A percentile compares a stretch with the other conserved stretches of the same genome.
These are phyloP conservation scores for Scaptomyza hsui DNA, from an alignment of 1,140 invertebrate species.

Conservation along the genomic window DNA sequence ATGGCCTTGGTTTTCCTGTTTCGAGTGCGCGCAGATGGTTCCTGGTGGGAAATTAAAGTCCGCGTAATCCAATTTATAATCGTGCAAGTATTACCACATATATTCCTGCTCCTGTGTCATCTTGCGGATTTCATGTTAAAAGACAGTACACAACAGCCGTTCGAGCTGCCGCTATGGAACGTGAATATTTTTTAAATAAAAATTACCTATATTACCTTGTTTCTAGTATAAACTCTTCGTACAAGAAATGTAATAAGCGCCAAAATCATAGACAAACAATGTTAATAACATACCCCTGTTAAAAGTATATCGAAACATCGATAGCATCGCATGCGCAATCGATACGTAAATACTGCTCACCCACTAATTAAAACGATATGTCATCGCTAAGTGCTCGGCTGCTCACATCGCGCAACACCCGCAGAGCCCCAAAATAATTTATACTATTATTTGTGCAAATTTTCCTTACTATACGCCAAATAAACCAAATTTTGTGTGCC, in stretches of 20 bases:
- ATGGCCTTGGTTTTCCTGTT: constrained; percentile 40
- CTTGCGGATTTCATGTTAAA: constrained; percentile 19
- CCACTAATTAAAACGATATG: neutral
- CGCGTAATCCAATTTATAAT: constrained; percentile 17
- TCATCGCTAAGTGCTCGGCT: constrained; percentile 19
- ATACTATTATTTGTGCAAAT: constrained; percentile 15
- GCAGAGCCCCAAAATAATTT: constrained; percentile 1
- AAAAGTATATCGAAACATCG: neutral
- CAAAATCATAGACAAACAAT: too few relatives aligned
- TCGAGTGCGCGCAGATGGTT: constrained; percentile 1
- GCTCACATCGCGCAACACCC: constrained; percentile 12
- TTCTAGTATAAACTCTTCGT: neutral
- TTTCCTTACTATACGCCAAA: neutral
- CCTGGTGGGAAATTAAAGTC: constrained; percentile 5
- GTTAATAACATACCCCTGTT: constrained; percentile 1
- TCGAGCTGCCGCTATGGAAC: constrained; percentile 16
- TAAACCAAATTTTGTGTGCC: constrained; percentile 17
- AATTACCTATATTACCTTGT: neutral
- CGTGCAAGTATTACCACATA: constrained; percentile 40
- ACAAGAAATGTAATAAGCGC: too few relatives aligned
- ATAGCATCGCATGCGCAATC: neutral
- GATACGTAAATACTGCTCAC: neutral
- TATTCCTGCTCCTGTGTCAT: constrained; percentile 24
- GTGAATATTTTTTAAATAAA: neutral
- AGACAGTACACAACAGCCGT: neutral